Percentiles rank a stretch among this genome's conserved stretches.
Conservation (phyloP, 2,888 invertebrate species). For the Molorchus minor region DNA sequence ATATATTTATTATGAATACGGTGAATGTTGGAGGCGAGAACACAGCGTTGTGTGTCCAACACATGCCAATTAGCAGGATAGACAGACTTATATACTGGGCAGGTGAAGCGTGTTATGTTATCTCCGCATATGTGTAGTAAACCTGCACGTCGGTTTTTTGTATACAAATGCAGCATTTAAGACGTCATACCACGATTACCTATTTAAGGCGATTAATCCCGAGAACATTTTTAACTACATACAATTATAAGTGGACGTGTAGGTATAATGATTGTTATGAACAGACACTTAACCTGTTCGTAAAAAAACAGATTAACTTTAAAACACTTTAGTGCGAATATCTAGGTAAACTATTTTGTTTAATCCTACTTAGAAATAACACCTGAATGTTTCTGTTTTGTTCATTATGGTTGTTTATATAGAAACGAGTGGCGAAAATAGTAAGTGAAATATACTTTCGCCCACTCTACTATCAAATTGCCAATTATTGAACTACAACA, state of each 20-base stretch:
- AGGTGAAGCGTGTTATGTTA: constrained; percentile 28
- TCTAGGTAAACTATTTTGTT: no score
- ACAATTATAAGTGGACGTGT: no score
- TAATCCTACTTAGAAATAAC: no score
- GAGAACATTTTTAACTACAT: background rate
- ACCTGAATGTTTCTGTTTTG: no score
- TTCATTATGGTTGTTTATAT: no score
- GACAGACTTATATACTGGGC: constrained; percentile 25
- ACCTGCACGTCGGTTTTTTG: constrained; percentile 16
- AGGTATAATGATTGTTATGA: background rate
- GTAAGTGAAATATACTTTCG: no score
- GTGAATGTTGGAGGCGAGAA: constrained; percentile 34
- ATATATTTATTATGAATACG: no score
- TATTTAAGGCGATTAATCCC: constrained; percentile 5
- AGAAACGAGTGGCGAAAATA: no score
- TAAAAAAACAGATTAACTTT: no score
- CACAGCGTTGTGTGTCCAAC: constrained; percentile 44
- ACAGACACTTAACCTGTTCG: background rate
- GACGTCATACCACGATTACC: constrained; percentile 15
- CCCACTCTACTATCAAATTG: no score
- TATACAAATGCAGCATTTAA: constrained; percentile 8
- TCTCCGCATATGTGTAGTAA: constrained; percentile 11
- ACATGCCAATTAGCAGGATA: constrained; percentile 37
- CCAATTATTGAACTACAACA: no score
- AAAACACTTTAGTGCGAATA: no score